A percentile compares a stretch with the other conserved stretches of the same genome.
Evolutionary conservation across 2,113 vertebrate species (phyloP).

Genomic region (Bothrops jararaca): DNA sequence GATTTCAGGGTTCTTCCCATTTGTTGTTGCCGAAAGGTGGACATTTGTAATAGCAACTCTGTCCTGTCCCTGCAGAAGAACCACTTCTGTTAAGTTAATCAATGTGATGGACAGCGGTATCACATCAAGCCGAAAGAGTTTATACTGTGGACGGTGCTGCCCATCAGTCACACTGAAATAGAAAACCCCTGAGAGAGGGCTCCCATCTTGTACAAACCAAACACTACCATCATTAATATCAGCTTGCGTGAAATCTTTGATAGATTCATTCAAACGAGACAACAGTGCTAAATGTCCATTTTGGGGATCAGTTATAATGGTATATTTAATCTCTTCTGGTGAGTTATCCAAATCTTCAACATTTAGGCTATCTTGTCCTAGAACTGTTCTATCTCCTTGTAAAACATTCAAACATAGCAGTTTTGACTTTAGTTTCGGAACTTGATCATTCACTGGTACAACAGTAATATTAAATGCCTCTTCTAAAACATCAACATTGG

Average conservation of each 20-base stretch:
- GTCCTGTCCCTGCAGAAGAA: constrained; percentile 77
- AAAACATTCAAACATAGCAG: constrained; percentile 74
- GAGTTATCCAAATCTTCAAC: constrained; percentile 83
- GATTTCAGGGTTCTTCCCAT: constrained; percentile 76
- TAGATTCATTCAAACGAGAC: constrained; percentile 65
- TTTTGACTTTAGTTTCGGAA: constrained; percentile 85
- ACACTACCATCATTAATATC: constrained; percentile 76
- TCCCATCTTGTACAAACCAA: constrained; percentile 87
- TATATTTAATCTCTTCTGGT: constrained; percentile 80
- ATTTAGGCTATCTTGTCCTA: constrained; percentile 77
- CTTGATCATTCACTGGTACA: constrained; percentile 81
- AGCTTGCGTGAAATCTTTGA: constrained; percentile 81
- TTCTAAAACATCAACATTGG: constrained; percentile 71
- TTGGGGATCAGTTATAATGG: constrained; percentile 77
- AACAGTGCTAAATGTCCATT: constrained; percentile 82
- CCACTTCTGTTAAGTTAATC: constrained; percentile 74
- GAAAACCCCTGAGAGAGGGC: constrained; percentile 79
- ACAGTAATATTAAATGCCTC: constrained; percentile 85
- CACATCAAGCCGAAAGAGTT: constrained; percentile 86
- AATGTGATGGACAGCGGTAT: constrained; percentile 74
- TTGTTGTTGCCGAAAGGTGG: constrained; percentile 79
- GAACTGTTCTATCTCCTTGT: constrained; percentile 72
- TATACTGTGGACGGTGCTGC: constrained; percentile 83
- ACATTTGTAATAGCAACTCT: constrained; percentile 67
- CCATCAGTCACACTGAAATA: constrained; percentile 91